Conservation (phyloP, 23 tunicate genomes). For the Phallusia fumigata region DNA sequence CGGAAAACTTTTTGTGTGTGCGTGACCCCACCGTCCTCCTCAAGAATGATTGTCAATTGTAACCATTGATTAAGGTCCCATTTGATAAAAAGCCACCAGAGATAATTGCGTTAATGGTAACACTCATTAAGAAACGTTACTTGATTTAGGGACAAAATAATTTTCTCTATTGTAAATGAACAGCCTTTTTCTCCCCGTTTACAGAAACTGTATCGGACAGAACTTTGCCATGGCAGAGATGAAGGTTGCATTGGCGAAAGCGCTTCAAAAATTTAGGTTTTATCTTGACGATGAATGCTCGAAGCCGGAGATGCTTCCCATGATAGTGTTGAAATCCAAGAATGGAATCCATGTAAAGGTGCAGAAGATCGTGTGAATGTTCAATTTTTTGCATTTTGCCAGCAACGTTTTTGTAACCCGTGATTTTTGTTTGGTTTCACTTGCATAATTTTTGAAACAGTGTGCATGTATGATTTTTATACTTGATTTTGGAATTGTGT, state of each 20-base stretch:
- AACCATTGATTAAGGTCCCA: too few species aligned
- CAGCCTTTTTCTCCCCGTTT: background rate
- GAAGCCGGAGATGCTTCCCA: constrained; percentile 48
- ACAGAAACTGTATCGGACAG: constrained; percentile 87
- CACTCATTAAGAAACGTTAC: background rate
- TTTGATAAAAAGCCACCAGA: too few species aligned
- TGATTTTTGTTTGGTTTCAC: too few species aligned
- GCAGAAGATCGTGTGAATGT: constrained; percentile 4
- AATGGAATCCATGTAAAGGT: constrained; percentile 70
- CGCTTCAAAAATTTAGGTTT: constrained; percentile 45
- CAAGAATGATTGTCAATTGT: too few species aligned
- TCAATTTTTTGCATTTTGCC: background rate
- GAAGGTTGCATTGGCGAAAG: constrained; percentile 66
- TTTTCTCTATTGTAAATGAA: background rate
- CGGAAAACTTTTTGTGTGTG: too few species aligned
- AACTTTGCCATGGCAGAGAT: constrained; percentile 91
- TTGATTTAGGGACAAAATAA: background rate
- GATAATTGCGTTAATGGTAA: too few species aligned
- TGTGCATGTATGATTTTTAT: too few species aligned
- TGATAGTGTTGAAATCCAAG: constrained; percentile 48
- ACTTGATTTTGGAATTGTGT: too few species aligned
- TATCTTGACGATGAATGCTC: constrained; percentile 57
- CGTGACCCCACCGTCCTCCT: too few species aligned
- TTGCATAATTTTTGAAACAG: too few species aligned
- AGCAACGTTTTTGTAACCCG: too few species aligned